Conservation (phyloP, 1,140 invertebrate genomes). For the Drosophila nikananu region DNA sequence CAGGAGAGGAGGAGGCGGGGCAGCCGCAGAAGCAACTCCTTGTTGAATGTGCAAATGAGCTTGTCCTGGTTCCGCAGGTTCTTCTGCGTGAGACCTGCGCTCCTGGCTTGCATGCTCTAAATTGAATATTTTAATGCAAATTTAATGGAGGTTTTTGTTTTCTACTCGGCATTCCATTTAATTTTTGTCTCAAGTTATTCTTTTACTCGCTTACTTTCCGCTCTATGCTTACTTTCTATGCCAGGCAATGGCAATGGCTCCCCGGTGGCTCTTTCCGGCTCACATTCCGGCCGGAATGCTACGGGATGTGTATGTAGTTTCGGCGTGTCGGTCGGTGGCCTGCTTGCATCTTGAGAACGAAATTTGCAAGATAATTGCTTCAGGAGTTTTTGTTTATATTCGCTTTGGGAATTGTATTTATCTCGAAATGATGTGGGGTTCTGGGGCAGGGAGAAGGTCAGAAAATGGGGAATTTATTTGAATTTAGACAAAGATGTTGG, state of each 20-base stretch:
- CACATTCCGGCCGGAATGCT: slow-evolving; percentile 17
- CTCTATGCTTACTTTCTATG: slow-evolving; percentile 7
- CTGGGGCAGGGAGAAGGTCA: not conserved
- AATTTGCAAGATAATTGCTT: slow-evolving; percentile 55
- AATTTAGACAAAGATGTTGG: not conserved
- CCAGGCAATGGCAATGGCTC: slow-evolving; percentile 12
- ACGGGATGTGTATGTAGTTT: slow-evolving; percentile 26
- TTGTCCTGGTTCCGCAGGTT: slow-evolving; percentile 37
- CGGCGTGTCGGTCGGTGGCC: slow-evolving; percentile 6
- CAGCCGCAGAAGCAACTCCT: slow-evolving; percentile 59
- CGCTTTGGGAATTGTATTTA: slow-evolving; percentile 14
- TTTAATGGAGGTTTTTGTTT: slow-evolving; percentile 71
- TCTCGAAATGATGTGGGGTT: slow-evolving; percentile 8
- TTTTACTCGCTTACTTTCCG: slow-evolving; percentile 25
- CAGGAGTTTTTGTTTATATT: slow-evolving; percentile 22
- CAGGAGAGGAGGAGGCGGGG: not conserved
- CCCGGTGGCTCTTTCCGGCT: slow-evolving; percentile 32
- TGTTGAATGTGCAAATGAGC: slow-evolving; percentile 60
- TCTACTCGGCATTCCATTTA: slow-evolving; percentile 60
- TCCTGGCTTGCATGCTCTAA: slow-evolving; percentile 33
- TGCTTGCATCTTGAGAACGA: slow-evolving; percentile 27
- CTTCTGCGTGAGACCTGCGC: slow-evolving; percentile 4
- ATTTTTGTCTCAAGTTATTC: slow-evolving; percentile 62
- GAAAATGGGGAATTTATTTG: not conserved
- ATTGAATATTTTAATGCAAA: slow-evolving; percentile 82